Evolutionary conservation across 2,113 vertebrate species (phyloP).

Genomic region (Leptodactylus fuscus): DNA sequence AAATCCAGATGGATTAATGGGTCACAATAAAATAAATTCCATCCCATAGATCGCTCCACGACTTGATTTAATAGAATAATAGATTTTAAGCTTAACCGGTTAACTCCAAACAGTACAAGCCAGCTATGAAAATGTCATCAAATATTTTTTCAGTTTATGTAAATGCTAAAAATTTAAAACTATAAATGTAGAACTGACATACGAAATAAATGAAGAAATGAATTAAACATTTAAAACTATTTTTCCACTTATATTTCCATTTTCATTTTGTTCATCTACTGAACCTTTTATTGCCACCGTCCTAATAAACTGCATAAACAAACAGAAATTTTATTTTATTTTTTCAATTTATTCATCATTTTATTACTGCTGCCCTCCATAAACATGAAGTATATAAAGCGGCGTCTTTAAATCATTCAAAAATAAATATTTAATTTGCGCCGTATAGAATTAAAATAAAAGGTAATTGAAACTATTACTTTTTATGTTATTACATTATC

Average conservation of each 20-base stretch:
- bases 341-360: background rate
- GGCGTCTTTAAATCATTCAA: background rate
- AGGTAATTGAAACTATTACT: conserved; percentile 5
- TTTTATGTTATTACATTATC: conserved; percentile 16
- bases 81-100: too few relatives aligned
- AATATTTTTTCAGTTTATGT: too few relatives aligned
- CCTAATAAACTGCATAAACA: background rate
- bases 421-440: conserved; percentile 4
- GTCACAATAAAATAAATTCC: too few relatives aligned
- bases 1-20: background rate
- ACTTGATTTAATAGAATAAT: background rate
- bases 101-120: too few relatives aligned
- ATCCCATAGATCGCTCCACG: background rate
- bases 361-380: background rate
- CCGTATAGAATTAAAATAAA: background rate
- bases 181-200: too few relatives aligned
- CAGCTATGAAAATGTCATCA: too few relatives aligned
- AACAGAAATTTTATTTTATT: background rate
- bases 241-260: too few relatives aligned
- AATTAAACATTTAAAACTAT: too few relatives aligned
- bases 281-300: background rate
- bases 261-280: too few relatives aligned
- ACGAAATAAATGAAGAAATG: too few relatives aligned
- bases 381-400: background rate
- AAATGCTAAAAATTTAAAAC: too few relatives aligned